Evolutionary conservation across 2,797 vertebrate genomes (phyloP).

Genomic region (Protosalanx chinensis): DNA sequence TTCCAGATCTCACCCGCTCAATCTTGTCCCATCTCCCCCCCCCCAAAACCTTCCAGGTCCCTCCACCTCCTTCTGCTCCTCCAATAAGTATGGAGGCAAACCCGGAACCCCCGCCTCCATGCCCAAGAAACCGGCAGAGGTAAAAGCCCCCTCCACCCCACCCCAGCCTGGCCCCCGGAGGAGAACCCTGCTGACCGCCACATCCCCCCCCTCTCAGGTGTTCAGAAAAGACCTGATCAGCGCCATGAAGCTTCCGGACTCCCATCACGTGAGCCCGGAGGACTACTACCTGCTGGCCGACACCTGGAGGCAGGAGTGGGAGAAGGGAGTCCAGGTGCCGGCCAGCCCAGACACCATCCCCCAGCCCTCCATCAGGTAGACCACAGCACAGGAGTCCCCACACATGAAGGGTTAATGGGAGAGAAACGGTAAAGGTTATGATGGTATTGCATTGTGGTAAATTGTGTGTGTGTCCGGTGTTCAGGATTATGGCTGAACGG

Average conservation of each 20-base stretch:
- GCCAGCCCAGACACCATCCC: conserved; percentile 90
- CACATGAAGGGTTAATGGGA: neutral
- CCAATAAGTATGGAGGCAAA: conserved; percentile 87
- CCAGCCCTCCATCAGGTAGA: conserved; percentile 87
- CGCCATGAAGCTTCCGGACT: conserved; percentile 98
- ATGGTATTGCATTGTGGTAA: neutral
- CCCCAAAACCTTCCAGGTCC: conserved; percentile 74
- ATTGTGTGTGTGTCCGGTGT: conserved; percentile 13
- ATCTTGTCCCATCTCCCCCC: conserved; percentile 11
- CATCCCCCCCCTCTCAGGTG: conserved; percentile 70
- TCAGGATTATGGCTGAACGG: conserved; percentile 82
- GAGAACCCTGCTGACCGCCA: no score
- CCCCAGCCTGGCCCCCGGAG: neutral
- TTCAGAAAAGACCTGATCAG: conserved; percentile 99
- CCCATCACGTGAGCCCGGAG: conserved; percentile 87
- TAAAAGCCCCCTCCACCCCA: conserved; percentile 45
- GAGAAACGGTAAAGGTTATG: neutral
- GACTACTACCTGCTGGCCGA: conserved; percentile 93
- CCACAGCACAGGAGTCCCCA: neutral
- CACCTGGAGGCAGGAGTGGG: conserved; percentile 98
- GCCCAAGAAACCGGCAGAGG: conserved; percentile 94
- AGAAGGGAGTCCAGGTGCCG: conserved; percentile 96
- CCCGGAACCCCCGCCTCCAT: conserved; percentile 81
- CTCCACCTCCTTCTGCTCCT: conserved; percentile 91
- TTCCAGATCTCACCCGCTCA: neutral